phyloP scores from a whole-genome alignment of 2,113 vertebrate species.

The Theristicus caerulescens region DNA sequence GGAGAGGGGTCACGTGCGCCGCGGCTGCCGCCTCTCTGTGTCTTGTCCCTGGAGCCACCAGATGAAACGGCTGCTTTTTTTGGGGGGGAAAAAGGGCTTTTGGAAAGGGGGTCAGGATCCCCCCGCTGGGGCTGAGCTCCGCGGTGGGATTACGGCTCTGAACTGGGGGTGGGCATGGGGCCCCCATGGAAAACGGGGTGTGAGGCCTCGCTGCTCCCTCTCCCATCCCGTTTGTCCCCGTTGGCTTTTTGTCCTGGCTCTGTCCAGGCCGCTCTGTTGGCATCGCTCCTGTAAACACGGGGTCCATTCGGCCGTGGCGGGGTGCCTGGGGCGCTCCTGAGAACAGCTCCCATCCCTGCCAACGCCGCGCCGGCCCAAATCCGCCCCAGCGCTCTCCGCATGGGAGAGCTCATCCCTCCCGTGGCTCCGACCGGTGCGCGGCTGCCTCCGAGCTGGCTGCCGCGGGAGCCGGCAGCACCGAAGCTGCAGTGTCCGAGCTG shows the following conservation, averaged over 20 bases:
- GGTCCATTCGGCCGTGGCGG: neutral
- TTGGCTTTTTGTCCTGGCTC: neutral
- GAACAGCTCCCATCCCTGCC: neutral
- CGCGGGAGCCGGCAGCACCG: neutral
- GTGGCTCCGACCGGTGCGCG: accelerated
- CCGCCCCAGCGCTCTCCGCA: neutral
- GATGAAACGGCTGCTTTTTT: neutral
- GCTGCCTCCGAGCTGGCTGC: neutral
- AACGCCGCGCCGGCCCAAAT: neutral
- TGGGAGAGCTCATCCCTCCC: neutral
- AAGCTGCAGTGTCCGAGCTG: neutral
- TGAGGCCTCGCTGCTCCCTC: accelerated
- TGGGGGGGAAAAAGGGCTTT: neutral
- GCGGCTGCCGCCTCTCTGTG: accelerated
- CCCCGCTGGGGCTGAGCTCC: neutral
- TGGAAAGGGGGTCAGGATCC: neutral
- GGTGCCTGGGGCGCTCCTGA: neutral
- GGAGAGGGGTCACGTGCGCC: accelerated
- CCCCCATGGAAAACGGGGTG: accelerated
- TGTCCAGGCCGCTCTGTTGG: neutral
- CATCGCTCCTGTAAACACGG: accelerated
- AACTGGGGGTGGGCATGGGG: accelerated
- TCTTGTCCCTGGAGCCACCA: neutral
- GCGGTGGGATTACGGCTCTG: accelerated
- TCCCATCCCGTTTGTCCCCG: neutral